Conservation (phyloP, 2,888 invertebrate species). For the Adineta ricciae region DNA sequence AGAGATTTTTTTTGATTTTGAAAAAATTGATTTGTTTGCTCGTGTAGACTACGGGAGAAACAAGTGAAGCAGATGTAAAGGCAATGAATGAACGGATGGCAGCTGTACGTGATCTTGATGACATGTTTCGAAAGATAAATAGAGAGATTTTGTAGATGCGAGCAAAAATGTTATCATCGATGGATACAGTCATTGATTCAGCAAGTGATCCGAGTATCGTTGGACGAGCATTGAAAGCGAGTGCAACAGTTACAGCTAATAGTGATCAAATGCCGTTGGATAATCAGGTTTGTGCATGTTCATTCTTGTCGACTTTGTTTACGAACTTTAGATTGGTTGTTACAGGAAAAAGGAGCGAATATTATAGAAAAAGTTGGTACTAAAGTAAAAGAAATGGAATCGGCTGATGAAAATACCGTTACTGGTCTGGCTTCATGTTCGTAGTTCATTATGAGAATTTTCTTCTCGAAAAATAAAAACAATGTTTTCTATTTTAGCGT, state of each 20-base stretch:
- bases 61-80: not conserved
- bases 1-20: not conserved
- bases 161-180: constrained; percentile 36
- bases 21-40: not conserved
- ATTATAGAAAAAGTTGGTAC: constrained; percentile 23
- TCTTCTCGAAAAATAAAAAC: not conserved
- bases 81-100: constrained; percentile 16
- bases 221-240: constrained; percentile 25
- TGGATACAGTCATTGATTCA: constrained; percentile 36
- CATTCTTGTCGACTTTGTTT: not conserved
- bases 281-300: constrained; percentile 24
- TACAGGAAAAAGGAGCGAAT: constrained; percentile 26
- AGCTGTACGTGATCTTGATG: not conserved
- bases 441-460: not conserved
- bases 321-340: not conserved
- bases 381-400: constrained; percentile 20
- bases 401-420: not conserved
- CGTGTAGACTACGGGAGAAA: not conserved
- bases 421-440: constrained; percentile 20
- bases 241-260: constrained; percentile 26
- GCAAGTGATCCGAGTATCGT: constrained; percentile 32
- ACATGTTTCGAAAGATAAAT: not conserved
- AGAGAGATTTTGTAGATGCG: constrained; percentile 35
- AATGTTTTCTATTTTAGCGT: not conserved
- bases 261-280: constrained; percentile 31